phyloP scores from a whole-genome alignment of 2,888 invertebrate species.

The Globia sparganii region DNA sequence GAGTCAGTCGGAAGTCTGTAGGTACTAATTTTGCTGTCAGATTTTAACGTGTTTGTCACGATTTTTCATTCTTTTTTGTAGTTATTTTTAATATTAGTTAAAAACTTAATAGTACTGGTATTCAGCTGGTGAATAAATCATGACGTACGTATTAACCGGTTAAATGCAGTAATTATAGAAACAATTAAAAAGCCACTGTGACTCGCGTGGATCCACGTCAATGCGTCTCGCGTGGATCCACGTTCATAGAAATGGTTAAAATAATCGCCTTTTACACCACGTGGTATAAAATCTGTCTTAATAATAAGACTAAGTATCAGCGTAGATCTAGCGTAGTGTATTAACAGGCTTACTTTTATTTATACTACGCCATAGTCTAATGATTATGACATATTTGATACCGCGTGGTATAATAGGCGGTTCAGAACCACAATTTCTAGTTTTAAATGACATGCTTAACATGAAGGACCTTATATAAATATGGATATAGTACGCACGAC shows the following conservation, averaged over 20 bases:
- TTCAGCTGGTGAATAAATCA: background rate
- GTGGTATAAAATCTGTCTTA: background rate
- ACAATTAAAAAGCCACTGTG: background rate
- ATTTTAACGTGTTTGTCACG: conserved; percentile 41
- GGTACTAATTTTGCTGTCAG: conserved; percentile 18
- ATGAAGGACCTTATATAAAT: too few species aligned
- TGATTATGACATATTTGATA: background rate
- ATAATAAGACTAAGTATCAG: background rate
- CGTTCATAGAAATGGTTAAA: background rate
- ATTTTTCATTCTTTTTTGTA: background rate
- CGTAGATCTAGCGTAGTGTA: background rate
- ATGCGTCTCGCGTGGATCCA: background rate
- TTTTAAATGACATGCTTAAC: conserved; percentile 3
- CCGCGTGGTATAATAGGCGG: too few species aligned
- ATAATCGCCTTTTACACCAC: background rate
- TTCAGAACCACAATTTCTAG: background rate
- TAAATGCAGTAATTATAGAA: background rate
- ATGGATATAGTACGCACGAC: background rate
- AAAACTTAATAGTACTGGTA: background rate
- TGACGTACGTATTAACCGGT: background rate
- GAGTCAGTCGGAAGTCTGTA: background rate
- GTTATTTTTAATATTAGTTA: background rate
- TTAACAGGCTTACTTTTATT: background rate
- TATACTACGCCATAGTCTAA: background rate
- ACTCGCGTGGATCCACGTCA: too few species aligned